phyloP scores from a whole-genome alignment of 1,140 invertebrate species.

The Panagrolaimus sp. region DNA sequence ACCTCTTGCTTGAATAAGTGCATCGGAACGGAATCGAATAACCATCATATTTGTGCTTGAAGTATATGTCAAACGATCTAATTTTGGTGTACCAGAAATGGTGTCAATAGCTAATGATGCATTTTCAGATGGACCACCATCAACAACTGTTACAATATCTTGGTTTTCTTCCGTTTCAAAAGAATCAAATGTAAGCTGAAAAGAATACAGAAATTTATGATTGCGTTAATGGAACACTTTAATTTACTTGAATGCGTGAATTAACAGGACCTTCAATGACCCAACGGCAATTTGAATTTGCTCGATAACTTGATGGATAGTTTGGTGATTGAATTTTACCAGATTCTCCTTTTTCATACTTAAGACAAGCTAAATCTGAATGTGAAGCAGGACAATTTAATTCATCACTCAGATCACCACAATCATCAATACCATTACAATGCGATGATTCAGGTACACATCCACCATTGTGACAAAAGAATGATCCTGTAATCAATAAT shows the following conservation, averaged over 20 bases:
- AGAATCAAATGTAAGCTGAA: slow-evolving; percentile 74
- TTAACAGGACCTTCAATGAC: slow-evolving; percentile 89
- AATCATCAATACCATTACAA: slow-evolving; percentile 61
- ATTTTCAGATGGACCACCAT: slow-evolving; percentile 86
- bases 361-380: slow-evolving; percentile 69
- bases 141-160: slow-evolving; percentile 87
- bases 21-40: slow-evolving; percentile 87
- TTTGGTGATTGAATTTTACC: slow-evolving; percentile 88
- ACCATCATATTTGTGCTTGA: slow-evolving; percentile 97
- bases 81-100: slow-evolving; percentile 77
- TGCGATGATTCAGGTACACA: slow-evolving; percentile 60
- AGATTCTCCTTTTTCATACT: slow-evolving; percentile 74
- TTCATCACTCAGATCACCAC: slow-evolving; percentile 62
- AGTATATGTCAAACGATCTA: slow-evolving; percentile 75
- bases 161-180: slow-evolving; percentile 93
- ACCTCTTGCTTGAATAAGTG: slow-evolving; percentile 83
- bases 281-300: slow-evolving; percentile 89
- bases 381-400: slow-evolving; percentile 57
- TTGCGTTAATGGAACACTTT: slow-evolving; percentile 28
- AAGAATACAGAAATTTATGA: no score
- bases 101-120: slow-evolving; percentile 82
- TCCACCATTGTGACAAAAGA: slow-evolving; percentile 60
- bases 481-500: slow-evolving; percentile 58
- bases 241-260: slow-evolving; percentile 69
- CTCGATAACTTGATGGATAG: slow-evolving; percentile 82